Evolutionary conservation across 2,888 invertebrate genomes (phyloP), one percentile per base, ranked within the genome.

Genomic region (Biston stratarius): DNA sequence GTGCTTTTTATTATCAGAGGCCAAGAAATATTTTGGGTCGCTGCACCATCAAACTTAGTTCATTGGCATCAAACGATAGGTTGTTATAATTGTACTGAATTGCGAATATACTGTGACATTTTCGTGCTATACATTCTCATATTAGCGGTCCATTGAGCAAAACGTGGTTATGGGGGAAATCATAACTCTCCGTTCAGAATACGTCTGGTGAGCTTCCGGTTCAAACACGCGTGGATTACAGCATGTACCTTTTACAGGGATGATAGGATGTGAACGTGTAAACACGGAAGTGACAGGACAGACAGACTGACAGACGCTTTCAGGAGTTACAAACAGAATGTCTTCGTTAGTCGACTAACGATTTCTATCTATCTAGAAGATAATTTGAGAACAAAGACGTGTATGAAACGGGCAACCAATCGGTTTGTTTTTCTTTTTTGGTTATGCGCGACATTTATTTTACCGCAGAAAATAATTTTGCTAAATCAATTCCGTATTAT

Each of bases 121-220:
- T 40, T 14, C 49, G 80, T 82, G 87, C 87, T 88, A 88, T 87
- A 86, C 86, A 83, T 85, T 83, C 79, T 82, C 80, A 80, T 84
- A 55, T 65, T 67, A 74, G 74, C 80, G 76, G 80, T 75, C 77
- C 86, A 88, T 88, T 88, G 84, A 86, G 84, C 78, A 79, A 75
- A 80, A 67, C 64, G 70, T 71, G 62, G 69, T 56, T 49, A 61
- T 58, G 57, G 57, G 76, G 77, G 80, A 82, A 79, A 81, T 76
- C 74, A 75, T 79, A 77, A 77, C 76, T 78, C 77, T 69, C 45
- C 49, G 63, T 56, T 64, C 68, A 24, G 67, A 67, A 69, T 56
- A 58, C 59, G 73, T 73, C 73, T 75, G 73, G 36, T 42, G 9
- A 5, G 59, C 61, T 70, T 72, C 71, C 67, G 74, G 60, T 52